These are phyloP conservation scores for Diabrotica balteata DNA, from an alignment of 2,888 invertebrate species.

Conservation along the genomic window DNA sequence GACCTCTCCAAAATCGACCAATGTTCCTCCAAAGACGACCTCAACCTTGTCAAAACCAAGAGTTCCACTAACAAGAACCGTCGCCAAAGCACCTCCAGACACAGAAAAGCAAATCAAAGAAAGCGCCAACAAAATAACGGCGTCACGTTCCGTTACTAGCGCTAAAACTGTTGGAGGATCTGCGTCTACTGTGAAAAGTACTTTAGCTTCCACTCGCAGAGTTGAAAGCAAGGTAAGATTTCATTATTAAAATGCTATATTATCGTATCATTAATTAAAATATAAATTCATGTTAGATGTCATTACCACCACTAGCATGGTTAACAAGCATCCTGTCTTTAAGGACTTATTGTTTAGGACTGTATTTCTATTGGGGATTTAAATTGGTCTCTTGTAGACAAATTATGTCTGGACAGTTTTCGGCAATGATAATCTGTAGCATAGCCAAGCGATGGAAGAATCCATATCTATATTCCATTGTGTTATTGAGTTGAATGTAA, in stretches of 20 bases:
- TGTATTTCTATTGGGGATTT: no score
- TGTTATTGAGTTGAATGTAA: no score
- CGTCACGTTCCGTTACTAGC: conserved; percentile 49
- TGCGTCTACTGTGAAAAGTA: conserved; percentile 25
- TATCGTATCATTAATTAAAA: no score
- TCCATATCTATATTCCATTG: no score
- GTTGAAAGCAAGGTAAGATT: conserved; percentile 51
- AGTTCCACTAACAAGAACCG: conserved; percentile 46
- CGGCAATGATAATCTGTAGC: no score
- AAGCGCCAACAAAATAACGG: conserved; percentile 70
- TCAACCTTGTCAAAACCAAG: conserved; percentile 43
- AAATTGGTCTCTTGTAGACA: no score
- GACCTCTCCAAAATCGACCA: conserved; percentile 32
- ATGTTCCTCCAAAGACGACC: conserved; percentile 37
- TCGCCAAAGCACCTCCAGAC: conserved; percentile 48
- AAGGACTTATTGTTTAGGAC: no score
- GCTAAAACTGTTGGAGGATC: conserved; percentile 43
- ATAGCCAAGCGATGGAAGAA: no score
- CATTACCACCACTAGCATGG: no score
- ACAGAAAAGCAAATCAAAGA: conserved; percentile 71
- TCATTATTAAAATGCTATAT: neutral
- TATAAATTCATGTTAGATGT: no score
- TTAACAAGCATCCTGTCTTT: no score
- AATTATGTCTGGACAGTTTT: no score
- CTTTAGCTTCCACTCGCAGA: conserved; percentile 42